A percentile compares a stretch with the other conserved stretches of the same genome.
phyloP scores from a whole-genome alignment of 2,888 invertebrate species.

The Thereva nobilitata region DNA sequence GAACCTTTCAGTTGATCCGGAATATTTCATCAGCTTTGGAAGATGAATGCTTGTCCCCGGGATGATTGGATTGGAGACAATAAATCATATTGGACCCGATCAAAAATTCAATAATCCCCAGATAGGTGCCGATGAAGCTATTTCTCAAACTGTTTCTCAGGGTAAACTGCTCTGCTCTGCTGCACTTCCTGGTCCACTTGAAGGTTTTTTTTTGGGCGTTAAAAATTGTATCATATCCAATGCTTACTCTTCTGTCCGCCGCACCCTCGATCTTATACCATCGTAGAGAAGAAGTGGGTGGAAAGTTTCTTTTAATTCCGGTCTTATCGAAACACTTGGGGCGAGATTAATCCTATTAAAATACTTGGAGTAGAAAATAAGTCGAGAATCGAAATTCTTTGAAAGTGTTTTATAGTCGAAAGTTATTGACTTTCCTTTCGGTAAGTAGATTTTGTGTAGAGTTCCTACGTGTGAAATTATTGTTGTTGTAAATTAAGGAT shows the following conservation, averaged over 20 bases:
- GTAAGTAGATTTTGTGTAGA: no score
- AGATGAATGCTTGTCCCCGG: slow-evolving; percentile 17
- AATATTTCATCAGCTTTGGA: slow-evolving; percentile 27
- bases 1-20: slow-evolving; percentile 11
- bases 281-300: not conserved
- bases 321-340: slow-evolving; percentile 14
- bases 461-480: no score
- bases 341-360: slow-evolving; percentile 23
- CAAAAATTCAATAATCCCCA: slow-evolving; percentile 20
- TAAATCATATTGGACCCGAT: slow-evolving; percentile 29
- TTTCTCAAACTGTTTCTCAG: not conserved
- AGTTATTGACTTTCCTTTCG: no score
- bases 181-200: not conserved
- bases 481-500: no score
- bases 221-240: no score
- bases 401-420: slow-evolving; percentile 20
- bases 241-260: not conserved
- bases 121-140: not conserved
- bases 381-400: slow-evolving; percentile 15
- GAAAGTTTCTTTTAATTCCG: slow-evolving; percentile 11
- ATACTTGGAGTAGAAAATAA: slow-evolving; percentile 10
- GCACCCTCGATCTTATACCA: not conserved
- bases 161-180: not conserved
- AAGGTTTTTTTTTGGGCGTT: not conserved
- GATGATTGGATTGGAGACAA: slow-evolving; percentile 11